Base-by-base conservation (phyloP, 2,113 vertebrate genomes). In the Furnarius figulus region DNA sequence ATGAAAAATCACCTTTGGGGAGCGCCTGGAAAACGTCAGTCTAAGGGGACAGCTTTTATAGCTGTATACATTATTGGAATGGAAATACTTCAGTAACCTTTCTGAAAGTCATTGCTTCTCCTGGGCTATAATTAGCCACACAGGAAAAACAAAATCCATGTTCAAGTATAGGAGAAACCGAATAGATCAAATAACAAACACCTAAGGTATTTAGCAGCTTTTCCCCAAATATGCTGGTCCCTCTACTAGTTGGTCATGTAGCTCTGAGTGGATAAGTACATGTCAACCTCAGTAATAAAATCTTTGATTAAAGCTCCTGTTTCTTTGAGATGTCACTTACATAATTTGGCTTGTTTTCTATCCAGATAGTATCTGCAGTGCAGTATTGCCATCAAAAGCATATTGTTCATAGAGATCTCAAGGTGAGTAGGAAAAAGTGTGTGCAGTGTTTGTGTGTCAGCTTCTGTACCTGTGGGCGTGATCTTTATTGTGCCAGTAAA, bases 311-410 rank as follows among this genome's bases (percentile, higher is more conserved):
- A 40, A 86, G 50, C 9, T 91, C 11, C 12, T 52, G 7, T 42
- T 78, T 78, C 61, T 95, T 91, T 70, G 68, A 83, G 47, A 37
- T 96, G 44, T 87, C 66, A 95, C 87, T 95, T 96, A 53, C 68
- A 24, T 97, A 95, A 87, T 70, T 59, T 65, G 67, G 31, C 23
- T 56, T 98, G 56, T 97, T 96, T 97, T 93, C 68, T 92, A 28
- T 96, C 79, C 70, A 99, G 99, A 99, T 99, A n/a, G 99, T 99
- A 56, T 99, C 99, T 81, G 99, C 99, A 77, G 99, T 99, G 97
- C 99, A 99, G 97, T 99, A 99, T 97, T 99, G 99, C 96, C 99
- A 99, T 97, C 99, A 99, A 97, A 99, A 99, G 97, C 99, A 98
- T 97, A 99, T 99, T 72, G 99, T 99, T 94, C 99, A 99, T 96